These are phyloP conservation scores for Palloptera scutellata DNA, from an alignment of 2,888 invertebrate species.

Conservation along the genomic window DNA sequence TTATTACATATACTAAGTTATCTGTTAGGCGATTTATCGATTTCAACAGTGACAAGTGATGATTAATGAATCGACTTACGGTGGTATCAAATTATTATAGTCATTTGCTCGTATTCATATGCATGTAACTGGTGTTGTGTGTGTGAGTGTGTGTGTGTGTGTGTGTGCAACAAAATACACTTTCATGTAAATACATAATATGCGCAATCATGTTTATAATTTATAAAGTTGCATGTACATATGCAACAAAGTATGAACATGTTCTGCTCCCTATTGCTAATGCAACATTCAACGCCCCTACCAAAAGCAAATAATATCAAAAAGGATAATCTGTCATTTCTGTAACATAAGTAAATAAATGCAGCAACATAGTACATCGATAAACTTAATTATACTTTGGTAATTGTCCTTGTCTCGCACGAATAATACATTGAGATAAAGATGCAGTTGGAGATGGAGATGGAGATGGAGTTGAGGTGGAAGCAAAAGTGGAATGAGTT, in stretches of 20 bases:
- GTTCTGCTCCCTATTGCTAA: not conserved
- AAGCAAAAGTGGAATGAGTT: not conserved
- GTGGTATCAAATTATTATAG: constrained; percentile 36
- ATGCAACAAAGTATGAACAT: not conserved
- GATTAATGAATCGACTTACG: constrained; percentile 43
- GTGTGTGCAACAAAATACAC: constrained; percentile 26
- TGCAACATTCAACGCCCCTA: not conserved
- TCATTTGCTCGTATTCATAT: not conserved
- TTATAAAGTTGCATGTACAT: constrained; percentile 25
- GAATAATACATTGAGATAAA: not conserved
- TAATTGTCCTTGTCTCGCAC: constrained; percentile 48
- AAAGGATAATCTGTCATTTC: constrained; percentile 46
- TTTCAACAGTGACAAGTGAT: constrained; percentile 44
- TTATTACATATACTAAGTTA: too few relatives aligned
- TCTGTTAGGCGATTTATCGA: constrained; percentile 24
- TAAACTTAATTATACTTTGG: constrained; percentile 60
- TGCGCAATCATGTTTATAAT: constrained; percentile 44
- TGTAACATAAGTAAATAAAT: constrained; percentile 45
- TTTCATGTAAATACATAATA: constrained; percentile 41
- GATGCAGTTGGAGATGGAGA: constrained; percentile 13
- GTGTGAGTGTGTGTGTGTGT: too few relatives aligned
- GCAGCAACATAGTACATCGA: constrained; percentile 55
- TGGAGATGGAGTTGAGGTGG: not conserved
- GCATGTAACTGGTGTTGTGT: not conserved
- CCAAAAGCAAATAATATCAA: constrained; percentile 6